Evolutionary conservation across 2,797 vertebrate genomes (phyloP).

Genomic region (Channa striata): DNA sequence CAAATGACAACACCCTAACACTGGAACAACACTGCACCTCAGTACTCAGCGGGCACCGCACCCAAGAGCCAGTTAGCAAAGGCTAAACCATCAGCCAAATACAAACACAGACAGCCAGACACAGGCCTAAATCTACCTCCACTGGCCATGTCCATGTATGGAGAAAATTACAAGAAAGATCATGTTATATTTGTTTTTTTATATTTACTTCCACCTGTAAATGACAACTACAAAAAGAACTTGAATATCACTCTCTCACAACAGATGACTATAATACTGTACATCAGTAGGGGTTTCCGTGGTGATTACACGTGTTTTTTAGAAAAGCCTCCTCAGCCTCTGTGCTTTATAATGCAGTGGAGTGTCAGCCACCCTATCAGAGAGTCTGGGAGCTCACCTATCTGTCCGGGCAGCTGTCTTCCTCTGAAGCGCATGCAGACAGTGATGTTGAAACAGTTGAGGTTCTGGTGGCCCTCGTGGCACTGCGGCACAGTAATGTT

Average conservation of each 20-base stretch:
- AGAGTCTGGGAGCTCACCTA: too few species aligned
- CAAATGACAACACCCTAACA: conserved; percentile 71
- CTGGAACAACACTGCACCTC: conserved; percentile 68
- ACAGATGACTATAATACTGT: conserved; percentile 5
- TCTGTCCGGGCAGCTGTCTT: conserved; percentile 90
- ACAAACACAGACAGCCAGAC: conserved; percentile 17
- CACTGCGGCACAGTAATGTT: conserved; percentile 97
- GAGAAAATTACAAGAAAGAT: conserved; percentile 17
- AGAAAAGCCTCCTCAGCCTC: background rate
- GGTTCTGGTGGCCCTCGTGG: conserved; percentile 89
- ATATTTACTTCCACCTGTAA: background rate
- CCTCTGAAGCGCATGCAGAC: conserved; percentile 92
- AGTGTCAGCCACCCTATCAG: too few species aligned
- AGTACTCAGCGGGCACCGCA: conserved; percentile 45
- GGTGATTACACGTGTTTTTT: too few species aligned
- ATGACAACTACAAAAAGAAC: conserved; percentile 10
- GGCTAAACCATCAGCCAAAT: conserved; percentile 37
- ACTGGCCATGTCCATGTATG: background rate
- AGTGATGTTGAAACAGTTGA: conserved; percentile 93
- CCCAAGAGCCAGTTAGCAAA: conserved; percentile 42
- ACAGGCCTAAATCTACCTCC: conserved; percentile 26
- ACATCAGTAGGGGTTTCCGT: too few species aligned
- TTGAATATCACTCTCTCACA: conserved; percentile 21
- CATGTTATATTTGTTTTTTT: conserved; percentile 3
- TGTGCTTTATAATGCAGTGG: too few species aligned